Base-by-base conservation (phyloP, 2,113 vertebrate genomes). In the Proteles cristata region DNA sequence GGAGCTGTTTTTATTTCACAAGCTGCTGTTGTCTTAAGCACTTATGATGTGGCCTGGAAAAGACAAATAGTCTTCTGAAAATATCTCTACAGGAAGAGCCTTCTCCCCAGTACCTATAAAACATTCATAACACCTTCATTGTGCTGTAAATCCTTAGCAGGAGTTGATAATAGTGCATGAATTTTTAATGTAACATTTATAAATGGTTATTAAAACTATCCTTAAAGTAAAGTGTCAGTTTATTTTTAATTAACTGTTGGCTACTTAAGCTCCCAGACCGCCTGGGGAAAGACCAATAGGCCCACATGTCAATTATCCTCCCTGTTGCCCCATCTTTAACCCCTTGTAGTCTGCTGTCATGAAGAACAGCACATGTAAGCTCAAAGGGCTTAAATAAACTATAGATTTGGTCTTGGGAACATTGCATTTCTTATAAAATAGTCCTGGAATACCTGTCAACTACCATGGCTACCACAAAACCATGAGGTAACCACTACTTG, bases 181-280 rank as follows among this genome's bases (percentile, higher is more conserved):
- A 99, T 99, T 99, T 99, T 99, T 99, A 99, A 99, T 99, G 98
- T 98, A 99, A 99, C 99, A 99, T 99, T 99, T 99, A 99, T 99
- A 99, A 99, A 99, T 99, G 99, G 99, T 99, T 99, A 99, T 99
- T 99, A 99, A 99, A 99, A 99, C 99, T 99, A 99, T 98, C 98
- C 99, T 99, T 99, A 99, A 99, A 98, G 98, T 99, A 98, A 99
- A 99, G 99, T 99, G 99, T 99, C 99, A 98, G 99, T 99, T 99
- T 99, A 99, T 99, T 99, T 99, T 99, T 99, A 99, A 99, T 99
- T 99, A 99, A 99, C 99, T 99, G 98, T 98, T 99, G 98, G 98
- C 98, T 98, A 98, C 98, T 99, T 99, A 98, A 99, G 97, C 97
- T 99, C 96, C 98, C 73, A 96, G 39, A 97, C 98, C 98, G 98